Percentiles rank a stretch among this genome's conserved stretches.
These are phyloP conservation scores for Pissodes strobi DNA, from an alignment of 1,140 invertebrate species.

Conservation along the genomic window DNA sequence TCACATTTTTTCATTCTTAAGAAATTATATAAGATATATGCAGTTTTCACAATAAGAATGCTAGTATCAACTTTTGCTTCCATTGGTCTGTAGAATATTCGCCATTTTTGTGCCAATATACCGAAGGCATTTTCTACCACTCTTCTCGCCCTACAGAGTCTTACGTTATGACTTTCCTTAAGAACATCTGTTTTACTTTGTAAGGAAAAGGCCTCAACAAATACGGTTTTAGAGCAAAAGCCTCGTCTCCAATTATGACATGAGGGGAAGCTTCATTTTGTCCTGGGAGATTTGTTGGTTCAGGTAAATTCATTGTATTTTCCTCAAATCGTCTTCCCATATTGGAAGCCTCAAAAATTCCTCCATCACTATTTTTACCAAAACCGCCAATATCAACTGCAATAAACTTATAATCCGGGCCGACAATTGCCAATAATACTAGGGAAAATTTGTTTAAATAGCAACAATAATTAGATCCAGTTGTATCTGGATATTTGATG, in stretches of 20 bases:
- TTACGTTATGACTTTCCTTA: conserved; percentile 40
- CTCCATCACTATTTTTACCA: no score
- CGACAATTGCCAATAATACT: no score
- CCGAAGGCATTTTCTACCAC: no score
- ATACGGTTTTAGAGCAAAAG: no score
- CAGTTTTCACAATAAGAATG: conserved; percentile 44
- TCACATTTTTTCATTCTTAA: conserved; percentile 24
- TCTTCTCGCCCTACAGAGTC: conserved; percentile 54
- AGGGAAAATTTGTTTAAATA: conserved; percentile 54
- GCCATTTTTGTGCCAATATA: conserved; percentile 50
- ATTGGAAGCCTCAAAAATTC: conserved; percentile 44
- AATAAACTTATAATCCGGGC: conserved; percentile 56
- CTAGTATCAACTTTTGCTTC: conserved; percentile 47
- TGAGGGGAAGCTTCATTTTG: conserved; percentile 42
- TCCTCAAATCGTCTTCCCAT: conserved; percentile 45
- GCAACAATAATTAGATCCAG: conserved; percentile 57
- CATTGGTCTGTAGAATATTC: no score
- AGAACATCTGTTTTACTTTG: conserved; percentile 14
- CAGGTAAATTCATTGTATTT: conserved; percentile 39
- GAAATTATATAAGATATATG: conserved; percentile 47
- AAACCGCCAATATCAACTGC: conserved; percentile 55
- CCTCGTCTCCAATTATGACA: conserved; percentile 55
- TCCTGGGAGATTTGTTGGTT: no score
- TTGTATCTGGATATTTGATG: no score
- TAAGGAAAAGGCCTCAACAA: conserved; percentile 49